Evolutionary conservation across 2,113 vertebrate species (phyloP).

Genomic region (Phainopepla nitens): DNA sequence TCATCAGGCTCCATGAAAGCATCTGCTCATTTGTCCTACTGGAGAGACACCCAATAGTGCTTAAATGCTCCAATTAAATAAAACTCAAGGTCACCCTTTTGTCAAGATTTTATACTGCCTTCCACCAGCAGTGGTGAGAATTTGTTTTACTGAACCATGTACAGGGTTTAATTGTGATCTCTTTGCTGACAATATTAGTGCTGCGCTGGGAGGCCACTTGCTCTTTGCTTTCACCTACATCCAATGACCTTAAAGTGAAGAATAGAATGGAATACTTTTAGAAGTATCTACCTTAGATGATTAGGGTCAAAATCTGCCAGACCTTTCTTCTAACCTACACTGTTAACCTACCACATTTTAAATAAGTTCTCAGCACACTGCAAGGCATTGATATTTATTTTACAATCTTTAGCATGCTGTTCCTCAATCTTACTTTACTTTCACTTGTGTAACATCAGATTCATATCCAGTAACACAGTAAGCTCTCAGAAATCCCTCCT

Average conservation of each 20-base stretch:
- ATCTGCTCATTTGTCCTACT: neutral
- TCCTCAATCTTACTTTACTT: neutral
- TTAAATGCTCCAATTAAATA: constrained; percentile 3
- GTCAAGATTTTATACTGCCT: neutral
- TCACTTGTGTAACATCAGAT: neutral
- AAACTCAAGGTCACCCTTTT: neutral
- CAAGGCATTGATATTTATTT: neutral
- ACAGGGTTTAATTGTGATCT: neutral
- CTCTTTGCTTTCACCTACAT: neutral
- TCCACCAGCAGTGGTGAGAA: neutral
- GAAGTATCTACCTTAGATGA: neutral
- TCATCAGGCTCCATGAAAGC: neutral
- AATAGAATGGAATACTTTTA: no score
- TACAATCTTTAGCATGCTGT: neutral
- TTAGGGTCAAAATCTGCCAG: neutral
- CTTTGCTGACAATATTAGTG: neutral
- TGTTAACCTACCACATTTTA: neutral
- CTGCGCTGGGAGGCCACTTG: neutral
- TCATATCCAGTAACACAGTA: neutral
- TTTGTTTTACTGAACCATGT: neutral
- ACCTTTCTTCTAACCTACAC: neutral
- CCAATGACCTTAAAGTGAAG: neutral
- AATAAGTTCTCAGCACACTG: neutral
- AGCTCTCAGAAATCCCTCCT: neutral
- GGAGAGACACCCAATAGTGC: neutral